These are phyloP conservation scores for Oscheius sp. DNA, from an alignment of 2,888 invertebrate genomes.

Conservation along the genomic window DNA sequence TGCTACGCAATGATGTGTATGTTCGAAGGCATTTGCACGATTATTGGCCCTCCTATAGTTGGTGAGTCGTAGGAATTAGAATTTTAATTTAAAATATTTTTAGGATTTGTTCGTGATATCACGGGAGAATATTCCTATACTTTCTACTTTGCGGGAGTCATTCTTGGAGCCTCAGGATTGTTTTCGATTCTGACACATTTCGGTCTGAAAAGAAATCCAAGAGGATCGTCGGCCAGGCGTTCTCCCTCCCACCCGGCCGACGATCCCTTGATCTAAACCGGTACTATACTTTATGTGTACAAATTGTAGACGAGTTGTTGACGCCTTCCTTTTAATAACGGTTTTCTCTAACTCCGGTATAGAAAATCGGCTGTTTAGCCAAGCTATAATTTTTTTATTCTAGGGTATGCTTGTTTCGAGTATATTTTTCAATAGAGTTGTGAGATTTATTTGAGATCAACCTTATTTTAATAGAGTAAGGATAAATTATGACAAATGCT, in stretches of 20 bases:
- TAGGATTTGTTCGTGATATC: conserved; percentile 47
- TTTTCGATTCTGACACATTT: not conserved
- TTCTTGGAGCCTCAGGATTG: conserved; percentile 10
- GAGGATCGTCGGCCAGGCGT: not conserved
- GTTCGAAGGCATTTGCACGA: conserved; percentile 88
- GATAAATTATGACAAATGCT: not conserved
- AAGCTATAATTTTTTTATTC: not conserved
- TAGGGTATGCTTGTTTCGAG: not conserved
- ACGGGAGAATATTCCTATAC: conserved; percentile 37
- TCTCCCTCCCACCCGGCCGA: not conserved
- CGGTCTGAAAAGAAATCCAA: not conserved
- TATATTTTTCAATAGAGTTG: not conserved
- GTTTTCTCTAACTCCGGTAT: not conserved
- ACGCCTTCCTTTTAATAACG: not conserved
- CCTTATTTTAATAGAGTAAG: not conserved
- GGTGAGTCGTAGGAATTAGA: conserved; percentile 74
- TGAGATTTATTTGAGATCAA: not conserved
- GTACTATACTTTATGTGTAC: not conserved
- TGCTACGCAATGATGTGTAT: conserved; percentile 87
- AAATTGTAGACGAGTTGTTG: not conserved
- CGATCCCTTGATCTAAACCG: not conserved
- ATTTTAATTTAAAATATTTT: conserved; percentile 4
- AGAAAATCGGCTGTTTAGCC: not conserved
- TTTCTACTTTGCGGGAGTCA: conserved; percentile 37
- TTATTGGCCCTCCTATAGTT: conserved; percentile 87